Evolutionary conservation across 2,113 vertebrate species (phyloP).

Genomic region (Amblyopsis rosae): DNA sequence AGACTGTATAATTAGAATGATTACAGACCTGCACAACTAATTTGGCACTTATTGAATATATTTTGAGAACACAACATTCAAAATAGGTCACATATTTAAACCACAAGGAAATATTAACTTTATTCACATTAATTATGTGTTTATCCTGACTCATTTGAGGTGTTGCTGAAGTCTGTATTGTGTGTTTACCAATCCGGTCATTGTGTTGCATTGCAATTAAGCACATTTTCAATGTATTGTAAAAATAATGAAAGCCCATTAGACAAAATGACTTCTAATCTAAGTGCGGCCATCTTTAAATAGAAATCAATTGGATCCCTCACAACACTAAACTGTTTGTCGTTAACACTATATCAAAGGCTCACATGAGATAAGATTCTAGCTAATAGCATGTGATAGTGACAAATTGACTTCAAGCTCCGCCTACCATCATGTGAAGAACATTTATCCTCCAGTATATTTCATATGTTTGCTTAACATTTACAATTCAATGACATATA

Average conservation of each 20-base stretch:
- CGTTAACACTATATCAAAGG: slow-evolving; percentile 69
- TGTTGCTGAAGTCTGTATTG: slow-evolving; percentile 62
- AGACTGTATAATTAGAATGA: slow-evolving; percentile 79
- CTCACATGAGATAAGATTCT: slow-evolving; percentile 64
- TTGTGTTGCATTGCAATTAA: slow-evolving; percentile 63
- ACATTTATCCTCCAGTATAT: slow-evolving; percentile 32
- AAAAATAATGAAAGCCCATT: slow-evolving; percentile 57
- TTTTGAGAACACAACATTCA: slow-evolving; percentile 71
- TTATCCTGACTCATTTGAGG: slow-evolving; percentile 61
- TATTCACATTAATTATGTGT: slow-evolving; percentile 72
- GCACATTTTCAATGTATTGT: slow-evolving; percentile 68
- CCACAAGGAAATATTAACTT: slow-evolving; percentile 68
- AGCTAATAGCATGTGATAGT: slow-evolving; percentile 61
- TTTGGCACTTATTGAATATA: slow-evolving; percentile 76
- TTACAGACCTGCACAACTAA: slow-evolving; percentile 75
- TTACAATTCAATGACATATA: slow-evolving; percentile 29
- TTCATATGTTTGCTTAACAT: slow-evolving; percentile 37
- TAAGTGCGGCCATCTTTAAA: slow-evolving; percentile 71
- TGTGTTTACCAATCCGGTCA: slow-evolving; percentile 65
- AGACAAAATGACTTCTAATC: slow-evolving; percentile 70
- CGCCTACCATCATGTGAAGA: slow-evolving; percentile 20
- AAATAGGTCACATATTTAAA: slow-evolving; percentile 74
- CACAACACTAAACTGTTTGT: slow-evolving; percentile 67
- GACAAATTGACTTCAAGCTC: slow-evolving; percentile 69
- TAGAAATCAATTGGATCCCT: slow-evolving; percentile 71